These are phyloP conservation scores for Bergia puertoricense DNA, from an alignment of 92 coral and sea anemone genomes.

Conservation along the genomic window DNA sequence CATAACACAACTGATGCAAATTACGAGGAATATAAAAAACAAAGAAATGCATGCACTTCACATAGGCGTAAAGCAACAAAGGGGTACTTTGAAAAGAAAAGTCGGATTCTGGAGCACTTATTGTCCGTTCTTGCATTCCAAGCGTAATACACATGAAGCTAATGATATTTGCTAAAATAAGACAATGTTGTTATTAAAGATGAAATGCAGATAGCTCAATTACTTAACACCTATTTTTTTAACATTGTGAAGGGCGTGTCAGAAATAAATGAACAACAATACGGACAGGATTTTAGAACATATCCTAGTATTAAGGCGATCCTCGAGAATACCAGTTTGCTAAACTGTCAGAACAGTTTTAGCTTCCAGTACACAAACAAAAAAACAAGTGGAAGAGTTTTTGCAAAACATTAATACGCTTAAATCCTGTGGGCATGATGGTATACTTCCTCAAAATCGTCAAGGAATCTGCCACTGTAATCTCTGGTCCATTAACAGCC, in stretches of 20 bases:
- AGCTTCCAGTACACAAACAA: slow-evolving; percentile 19
- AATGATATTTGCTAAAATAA: slow-evolving; percentile 41
- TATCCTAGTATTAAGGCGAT: slow-evolving; percentile 17
- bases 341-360: slow-evolving; percentile 7
- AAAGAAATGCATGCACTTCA: slow-evolving; percentile 28
- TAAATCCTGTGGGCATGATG: slow-evolving; percentile 32
- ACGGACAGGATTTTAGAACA: slow-evolving; percentile 22
- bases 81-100: slow-evolving; percentile 19
- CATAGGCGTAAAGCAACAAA: slow-evolving; percentile 23
- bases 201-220: background rate
- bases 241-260: no score
- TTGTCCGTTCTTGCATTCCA: slow-evolving; percentile 12
- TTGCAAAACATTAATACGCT: slow-evolving; percentile 31
- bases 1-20: no score
- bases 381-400: slow-evolving; percentile 14
- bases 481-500: no score
- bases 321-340: background rate
- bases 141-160: background rate
- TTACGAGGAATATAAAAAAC: background rate
- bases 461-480: no score
- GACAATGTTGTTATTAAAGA: background rate
- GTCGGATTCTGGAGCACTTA: slow-evolving; percentile 26
- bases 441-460: no score
- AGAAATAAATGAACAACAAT: no score
- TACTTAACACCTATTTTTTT: no score